A percentile compares a stretch with the other conserved stretches of the same genome.
Conservation (phyloP, 2,113 vertebrate genomes). For the Pleuronectes platessa region DNA sequence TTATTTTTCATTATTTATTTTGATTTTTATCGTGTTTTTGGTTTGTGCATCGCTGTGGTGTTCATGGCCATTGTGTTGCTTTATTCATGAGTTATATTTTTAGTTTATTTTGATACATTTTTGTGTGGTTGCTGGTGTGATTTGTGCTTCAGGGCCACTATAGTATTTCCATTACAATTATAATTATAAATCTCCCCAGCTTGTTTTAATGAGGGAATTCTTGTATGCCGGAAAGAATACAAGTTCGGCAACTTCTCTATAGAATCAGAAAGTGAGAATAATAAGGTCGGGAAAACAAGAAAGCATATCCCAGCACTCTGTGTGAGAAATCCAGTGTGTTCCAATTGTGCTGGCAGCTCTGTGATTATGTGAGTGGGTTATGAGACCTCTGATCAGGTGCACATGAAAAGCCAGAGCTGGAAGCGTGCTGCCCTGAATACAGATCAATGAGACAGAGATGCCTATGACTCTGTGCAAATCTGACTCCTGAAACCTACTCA, state of each 20-base stretch:
- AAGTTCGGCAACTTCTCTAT: slow-evolving; percentile 8
- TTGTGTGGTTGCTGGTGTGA: background rate
- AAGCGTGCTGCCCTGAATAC: slow-evolving; percentile 28
- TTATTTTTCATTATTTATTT: background rate
- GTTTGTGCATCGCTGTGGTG: too few species aligned
- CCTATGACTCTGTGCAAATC: slow-evolving; percentile 27
- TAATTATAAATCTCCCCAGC: slow-evolving; percentile 8
- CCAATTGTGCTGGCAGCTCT: slow-evolving; percentile 36
- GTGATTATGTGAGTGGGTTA: slow-evolving; percentile 49
- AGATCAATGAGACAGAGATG: slow-evolving; percentile 28
- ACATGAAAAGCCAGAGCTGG: slow-evolving; percentile 39
- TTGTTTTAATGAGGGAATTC: slow-evolving; percentile 2
- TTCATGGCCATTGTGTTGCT: background rate
- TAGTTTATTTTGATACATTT: background rate
- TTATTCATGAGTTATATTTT: background rate
- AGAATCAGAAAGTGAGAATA: slow-evolving; percentile 4
- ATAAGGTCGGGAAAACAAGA: background rate
- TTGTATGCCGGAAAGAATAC: background rate
- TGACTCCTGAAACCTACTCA: slow-evolving; percentile 38
- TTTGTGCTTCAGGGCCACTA: background rate
- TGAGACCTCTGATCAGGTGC: slow-evolving; percentile 57
- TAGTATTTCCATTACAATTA: background rate
- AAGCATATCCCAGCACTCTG: background rate
- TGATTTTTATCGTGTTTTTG: too few species aligned
- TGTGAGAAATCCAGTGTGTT: slow-evolving; percentile 27